Evolutionary conservation across 2,113 vertebrate species (phyloP), one percentile per base, ranked within the genome.

Genomic region (Archilochus colubris): DNA sequence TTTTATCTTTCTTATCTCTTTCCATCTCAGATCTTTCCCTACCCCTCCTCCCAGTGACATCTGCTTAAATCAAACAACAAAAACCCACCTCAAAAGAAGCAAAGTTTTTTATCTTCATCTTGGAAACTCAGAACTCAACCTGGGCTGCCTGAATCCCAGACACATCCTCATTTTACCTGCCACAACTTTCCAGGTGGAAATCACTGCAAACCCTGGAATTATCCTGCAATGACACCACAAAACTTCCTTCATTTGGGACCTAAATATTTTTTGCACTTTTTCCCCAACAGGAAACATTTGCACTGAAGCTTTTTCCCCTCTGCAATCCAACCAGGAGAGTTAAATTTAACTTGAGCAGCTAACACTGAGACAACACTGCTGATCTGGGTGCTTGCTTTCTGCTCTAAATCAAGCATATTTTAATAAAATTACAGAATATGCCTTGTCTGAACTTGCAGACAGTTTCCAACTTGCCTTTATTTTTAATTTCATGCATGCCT

Each of bases 31-130:
- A 17, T 55, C 5, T 15, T 30, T 36, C 38, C 43, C 27, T 30
- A 17, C 12, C 3, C 20, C 15, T 12, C 0, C 14, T 0, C 25
- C 1, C 3, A 12, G 31, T 7, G 46, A 14, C 40, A 27, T 28
- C 67, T 36, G 44, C 4, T 50, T 20, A 22, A 70, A 38, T 46
- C 17, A 33, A 68, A 24, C 31, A 19, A 4, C 14, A 44, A 7
- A 14, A 50, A 4, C 7, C 3, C 3, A 8, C 7, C 2, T 23
- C 7, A n/a, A 21, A 67, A 43, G 4, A 7, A 21, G 50, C 24
- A 67, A 24, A 85, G 28, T 9, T 8, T 2, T 53, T 12, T 2
- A 15, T 1, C n/a, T 18, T 12, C 24, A 8, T 14, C 51, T 40
- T 40, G 28, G 38, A 23, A 44, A 36, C 18, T 5, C 67, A 46